Base-by-base conservation (phyloP, 2,888 invertebrate genomes). In the Pristionchus entomophagus region DNA sequence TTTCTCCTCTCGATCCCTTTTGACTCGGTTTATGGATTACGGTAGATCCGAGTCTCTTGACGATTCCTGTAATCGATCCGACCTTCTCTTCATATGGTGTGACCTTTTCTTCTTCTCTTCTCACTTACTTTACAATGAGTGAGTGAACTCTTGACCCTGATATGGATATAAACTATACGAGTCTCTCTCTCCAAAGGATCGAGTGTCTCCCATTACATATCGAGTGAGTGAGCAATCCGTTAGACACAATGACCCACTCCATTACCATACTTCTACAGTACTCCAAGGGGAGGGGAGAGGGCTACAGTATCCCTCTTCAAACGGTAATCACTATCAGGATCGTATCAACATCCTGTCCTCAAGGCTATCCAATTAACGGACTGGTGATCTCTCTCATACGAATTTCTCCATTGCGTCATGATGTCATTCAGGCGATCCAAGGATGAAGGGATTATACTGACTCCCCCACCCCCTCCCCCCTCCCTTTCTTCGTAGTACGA, bases 11-110 rank as follows among this genome's bases (percentile, higher is more conserved):
- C 22, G 84, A 86, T 26, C 89, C 92, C 73, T 90, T 89, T 81
- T 93, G 93, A 45, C 90, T 89, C 59, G 90, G 88, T 81, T 93
- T 93, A 53, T 91, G 88, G 45, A 92, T 88, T 69, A 89, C 88
- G 22, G 88, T 86, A 14, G 87, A 88, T 41, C 89, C 89, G 10
- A 87, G 88, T 41, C 90, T 88, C 87, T 92, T 92, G 59, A 93
- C 88, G 35, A 93, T 88, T 10, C 93, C 93, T 93, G 88, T 81
- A 92, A 91, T 51, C 51, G 32, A 78, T 78, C 5, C 45, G 22
- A 4, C 45, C 29, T 29, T 45, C 32, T 80, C 22, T 53, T 35
- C 1, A 4, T 80, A 26, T 80, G 22, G 29, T 41, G n/a, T 41
- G 82, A 82, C 59, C 53, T 82, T 59, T 41, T 14, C 17, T 80